Conservation (phyloP, 2,113 vertebrate species). For the Indicator maculatus region DNA sequence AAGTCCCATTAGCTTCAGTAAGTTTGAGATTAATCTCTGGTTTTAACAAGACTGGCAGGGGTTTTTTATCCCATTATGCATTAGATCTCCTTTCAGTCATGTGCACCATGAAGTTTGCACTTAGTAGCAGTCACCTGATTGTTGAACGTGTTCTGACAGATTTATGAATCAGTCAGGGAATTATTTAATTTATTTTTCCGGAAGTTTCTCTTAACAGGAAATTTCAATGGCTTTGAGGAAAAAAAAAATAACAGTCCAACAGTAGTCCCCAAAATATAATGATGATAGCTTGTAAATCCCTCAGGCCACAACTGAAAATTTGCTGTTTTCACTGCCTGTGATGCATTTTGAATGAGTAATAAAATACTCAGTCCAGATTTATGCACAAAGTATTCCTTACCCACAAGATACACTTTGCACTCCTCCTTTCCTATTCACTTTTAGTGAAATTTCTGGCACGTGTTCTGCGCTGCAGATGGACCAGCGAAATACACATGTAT, state of each 20-base stretch:
- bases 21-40: neutral
- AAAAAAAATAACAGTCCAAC: neutral
- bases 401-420: neutral
- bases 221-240: neutral
- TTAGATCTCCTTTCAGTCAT: neutral
- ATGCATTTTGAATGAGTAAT: neutral
- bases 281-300: neutral
- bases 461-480: neutral
- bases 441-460: conserved; percentile 2
- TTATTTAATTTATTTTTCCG: neutral
- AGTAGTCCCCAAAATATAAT: neutral
- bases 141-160: neutral
- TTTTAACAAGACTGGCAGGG: neutral
- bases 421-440: neutral
- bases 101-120: neutral
- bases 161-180: neutral
- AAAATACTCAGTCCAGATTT: neutral
- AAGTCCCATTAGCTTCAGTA: conserved; percentile 53
- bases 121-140: neutral
- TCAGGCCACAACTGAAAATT: neutral
- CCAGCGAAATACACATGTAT: conserved; percentile 1
- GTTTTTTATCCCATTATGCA: neutral
- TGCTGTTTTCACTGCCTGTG: neutral
- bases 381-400: neutral
- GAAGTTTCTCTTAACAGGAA: neutral